Base-by-base conservation (phyloP, 2,113 vertebrate species). In the Circaetus gallicus region DNA sequence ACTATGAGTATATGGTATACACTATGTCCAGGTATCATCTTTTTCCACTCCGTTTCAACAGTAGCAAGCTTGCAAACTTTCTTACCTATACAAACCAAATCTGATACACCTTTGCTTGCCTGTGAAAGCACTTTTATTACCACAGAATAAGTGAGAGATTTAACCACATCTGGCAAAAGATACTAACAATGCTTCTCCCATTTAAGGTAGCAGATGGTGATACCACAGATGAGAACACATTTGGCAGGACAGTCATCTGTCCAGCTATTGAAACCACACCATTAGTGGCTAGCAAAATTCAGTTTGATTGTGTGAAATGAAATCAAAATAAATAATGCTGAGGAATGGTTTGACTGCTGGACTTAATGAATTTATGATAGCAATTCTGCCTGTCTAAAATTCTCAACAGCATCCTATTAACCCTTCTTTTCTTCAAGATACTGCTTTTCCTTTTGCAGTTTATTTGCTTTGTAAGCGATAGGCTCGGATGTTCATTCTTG, bases 121-220 rank as follows among this genome's bases (percentile, higher is more conserved):
- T 77, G 49, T 70, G 43, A 93, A 95, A 74, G 63, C 42, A 63
- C 59, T 86, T 91, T 83, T 67, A 62, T 36, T 63, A 36, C 34
- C 45, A 65, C 20, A 49, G 70, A 86, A 26, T 13, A 32, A 34
- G 72, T 4, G 7, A 58, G 19, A 67, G 21, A 86, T 84, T 94
- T 74, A 78, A 66, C 56, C 83, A 87, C 67, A 90, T 95, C 87
- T 91, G 87, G 91, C 79, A 70, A 52, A 79, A 80, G 61, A 73
- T 38, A 52, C 66, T 67, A 74, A 67, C 50, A 93, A 92, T 56
- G 56, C 58, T 83, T 52, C 53, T 95, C 73, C 69, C 10, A 25
- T 89, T 94, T 89, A 66, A 66, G 77, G 10, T 5, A 96, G 79
- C 94, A 96, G 95, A 95, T 93, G 96, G 95, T 22, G 34, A 45